Evolutionary conservation across 2,888 invertebrate genomes (phyloP).

Genomic region (Agrochola litura): DNA sequence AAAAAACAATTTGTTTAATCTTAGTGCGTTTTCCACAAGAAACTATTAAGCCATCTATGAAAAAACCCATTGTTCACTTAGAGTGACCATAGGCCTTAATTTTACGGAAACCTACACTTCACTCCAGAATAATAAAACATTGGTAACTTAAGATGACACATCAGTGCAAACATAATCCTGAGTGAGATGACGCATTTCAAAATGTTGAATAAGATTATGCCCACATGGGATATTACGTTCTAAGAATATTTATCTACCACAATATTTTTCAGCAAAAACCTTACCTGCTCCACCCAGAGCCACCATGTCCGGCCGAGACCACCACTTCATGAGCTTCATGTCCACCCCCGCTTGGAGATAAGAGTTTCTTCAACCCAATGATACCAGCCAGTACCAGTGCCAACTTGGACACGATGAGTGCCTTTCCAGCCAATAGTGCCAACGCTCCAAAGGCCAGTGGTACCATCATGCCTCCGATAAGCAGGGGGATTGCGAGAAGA

Average conservation of each 20-base stretch:
- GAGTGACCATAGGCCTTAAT: not conserved
- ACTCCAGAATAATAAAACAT: not conserved
- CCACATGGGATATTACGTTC: not conserved
- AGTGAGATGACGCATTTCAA: not conserved
- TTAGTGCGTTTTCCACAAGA: not conserved
- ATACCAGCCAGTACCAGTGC: constrained; percentile 95
- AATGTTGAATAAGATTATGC: not conserved
- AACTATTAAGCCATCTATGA: not conserved
- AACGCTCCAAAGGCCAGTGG: constrained; percentile 95
- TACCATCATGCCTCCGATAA: constrained; percentile 95
- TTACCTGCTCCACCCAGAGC: constrained; percentile 93
- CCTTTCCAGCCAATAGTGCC: constrained; percentile 95
- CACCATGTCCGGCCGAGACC: constrained; percentile 92
- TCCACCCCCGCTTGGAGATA: constrained; percentile 92
- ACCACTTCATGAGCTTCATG: constrained; percentile 93
- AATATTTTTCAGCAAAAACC: constrained; percentile 6
- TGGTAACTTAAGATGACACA: not conserved
- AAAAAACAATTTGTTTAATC: not conserved
- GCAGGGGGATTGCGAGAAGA: constrained; percentile 94
- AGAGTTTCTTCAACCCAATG: constrained; percentile 95
- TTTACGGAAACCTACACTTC: not conserved
- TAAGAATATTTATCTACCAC: not conserved
- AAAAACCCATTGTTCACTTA: not conserved
- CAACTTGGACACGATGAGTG: constrained; percentile 95
- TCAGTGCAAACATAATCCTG: not conserved